Conservation (phyloP, 2,797 vertebrate genomes). For the Leptoclinus maculatus region DNA sequence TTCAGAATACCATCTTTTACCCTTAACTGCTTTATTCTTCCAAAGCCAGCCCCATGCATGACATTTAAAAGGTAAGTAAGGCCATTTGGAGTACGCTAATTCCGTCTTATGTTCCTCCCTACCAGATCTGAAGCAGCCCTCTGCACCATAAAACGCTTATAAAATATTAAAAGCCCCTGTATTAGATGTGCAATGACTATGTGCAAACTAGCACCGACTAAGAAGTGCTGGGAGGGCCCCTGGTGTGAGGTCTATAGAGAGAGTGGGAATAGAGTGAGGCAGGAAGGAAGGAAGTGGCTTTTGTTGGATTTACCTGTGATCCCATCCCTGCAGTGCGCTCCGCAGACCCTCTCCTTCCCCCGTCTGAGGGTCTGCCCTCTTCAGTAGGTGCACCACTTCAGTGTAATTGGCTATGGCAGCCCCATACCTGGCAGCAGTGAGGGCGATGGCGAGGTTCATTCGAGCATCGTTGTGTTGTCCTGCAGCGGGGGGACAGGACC, state of each 20-base stretch:
- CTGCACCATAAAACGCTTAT: conserved; percentile 82
- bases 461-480: conserved; percentile 95
- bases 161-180: conserved; percentile 85
- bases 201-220: conserved; percentile 81
- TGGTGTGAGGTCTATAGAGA: conserved; percentile 61
- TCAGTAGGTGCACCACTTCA: conserved; percentile 91
- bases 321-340: conserved; percentile 85
- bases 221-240: conserved; percentile 73
- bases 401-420: conserved; percentile 95
- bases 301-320: conserved; percentile 87
- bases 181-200: conserved; percentile 81
- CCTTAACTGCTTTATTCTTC: conserved; percentile 80
- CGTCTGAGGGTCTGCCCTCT: conserved; percentile 84
- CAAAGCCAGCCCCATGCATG: conserved; percentile 82
- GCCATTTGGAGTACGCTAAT: conserved; percentile 86
- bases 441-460: conserved; percentile 94
- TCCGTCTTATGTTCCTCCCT: conserved; percentile 81
- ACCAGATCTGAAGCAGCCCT: conserved; percentile 82
- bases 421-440: conserved; percentile 95
- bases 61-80: conserved; percentile 89
- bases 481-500: conserved; percentile 87
- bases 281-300: conserved; percentile 65
- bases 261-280: conserved; percentile 59
- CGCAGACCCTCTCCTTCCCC: conserved; percentile 80
- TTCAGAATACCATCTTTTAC: conserved; percentile 81